These are phyloP conservation scores for Lydus trimaculatus DNA, from an alignment of 2,888 invertebrate species.

Conservation along the genomic window DNA sequence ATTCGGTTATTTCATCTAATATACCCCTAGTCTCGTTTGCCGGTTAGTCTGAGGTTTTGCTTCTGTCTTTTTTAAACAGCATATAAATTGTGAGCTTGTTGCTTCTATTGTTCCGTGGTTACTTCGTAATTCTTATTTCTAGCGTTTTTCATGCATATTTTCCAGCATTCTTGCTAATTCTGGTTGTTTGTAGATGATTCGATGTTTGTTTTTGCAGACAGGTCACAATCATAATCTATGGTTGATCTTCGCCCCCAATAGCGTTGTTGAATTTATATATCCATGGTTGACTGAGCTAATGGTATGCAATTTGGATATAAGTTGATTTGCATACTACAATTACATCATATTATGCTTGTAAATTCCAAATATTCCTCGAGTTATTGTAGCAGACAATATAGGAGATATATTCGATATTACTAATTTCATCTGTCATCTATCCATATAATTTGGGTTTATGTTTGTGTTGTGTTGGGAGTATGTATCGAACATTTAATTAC, in stretches of 20 bases:
- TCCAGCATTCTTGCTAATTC: too few relatives aligned
- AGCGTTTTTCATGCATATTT: too few relatives aligned
- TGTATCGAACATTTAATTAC: neutral
- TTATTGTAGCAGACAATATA: neutral
- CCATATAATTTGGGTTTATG: neutral
- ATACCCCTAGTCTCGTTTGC: too few relatives aligned
- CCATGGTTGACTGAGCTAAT: neutral
- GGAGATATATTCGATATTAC: neutral
- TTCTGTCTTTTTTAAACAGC: too few relatives aligned
- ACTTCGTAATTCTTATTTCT: too few relatives aligned
- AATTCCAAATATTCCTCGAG: neutral
- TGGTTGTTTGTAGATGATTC: too few relatives aligned
- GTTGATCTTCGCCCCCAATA: neutral
- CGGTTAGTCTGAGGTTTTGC: too few relatives aligned
- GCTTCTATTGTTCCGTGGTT: too few relatives aligned
- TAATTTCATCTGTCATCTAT: neutral
- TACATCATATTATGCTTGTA: neutral
- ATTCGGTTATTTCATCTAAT: too few relatives aligned
- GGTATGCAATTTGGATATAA: neutral
- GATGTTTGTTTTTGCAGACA: neutral
- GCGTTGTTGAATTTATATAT: neutral
- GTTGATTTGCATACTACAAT: neutral
- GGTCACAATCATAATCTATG: too few relatives aligned
- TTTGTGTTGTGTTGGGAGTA: neutral
- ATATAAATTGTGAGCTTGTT: too few relatives aligned